Evolutionary conservation across 2,888 invertebrate genomes (phyloP).

Genomic region (Tortrix viridana): DNA sequence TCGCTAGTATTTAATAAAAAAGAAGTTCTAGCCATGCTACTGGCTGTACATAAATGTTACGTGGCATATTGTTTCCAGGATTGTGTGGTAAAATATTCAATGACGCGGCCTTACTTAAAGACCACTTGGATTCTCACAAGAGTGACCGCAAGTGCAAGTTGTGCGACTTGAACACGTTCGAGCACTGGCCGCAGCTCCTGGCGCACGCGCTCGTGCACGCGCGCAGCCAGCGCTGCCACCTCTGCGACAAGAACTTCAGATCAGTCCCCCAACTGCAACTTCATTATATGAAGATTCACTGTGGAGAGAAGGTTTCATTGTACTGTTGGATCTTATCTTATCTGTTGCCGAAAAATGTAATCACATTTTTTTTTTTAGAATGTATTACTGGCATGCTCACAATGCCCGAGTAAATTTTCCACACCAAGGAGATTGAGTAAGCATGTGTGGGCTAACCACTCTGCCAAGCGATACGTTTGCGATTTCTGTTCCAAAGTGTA

Average conservation of each 20-base stretch:
- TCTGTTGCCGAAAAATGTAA: too few relatives aligned
- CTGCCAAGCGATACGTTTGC: constrained; percentile 51
- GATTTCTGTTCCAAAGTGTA: constrained; percentile 64
- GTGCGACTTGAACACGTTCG: constrained; percentile 49
- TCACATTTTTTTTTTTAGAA: constrained; percentile 52
- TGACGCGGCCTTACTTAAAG: constrained; percentile 40
- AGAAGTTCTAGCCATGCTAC: too few relatives aligned
- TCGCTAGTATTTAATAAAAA: too few relatives aligned
- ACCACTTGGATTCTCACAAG: constrained; percentile 60
- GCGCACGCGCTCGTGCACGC: constrained; percentile 61
- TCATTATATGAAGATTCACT: constrained; percentile 59
- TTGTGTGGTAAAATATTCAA: constrained; percentile 17
- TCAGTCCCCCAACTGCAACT: constrained; percentile 51
- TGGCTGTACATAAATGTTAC: too few relatives aligned
- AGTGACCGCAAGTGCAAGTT: constrained; percentile 48
- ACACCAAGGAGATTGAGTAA: constrained; percentile 49
- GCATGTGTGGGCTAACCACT: constrained; percentile 51
- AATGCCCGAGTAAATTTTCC: constrained; percentile 49
- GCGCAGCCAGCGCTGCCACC: constrained; percentile 52
- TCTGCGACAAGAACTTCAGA: constrained; percentile 51
- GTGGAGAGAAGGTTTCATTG: constrained; percentile 48
- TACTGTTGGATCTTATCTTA: not conserved
- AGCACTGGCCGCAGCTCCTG: constrained; percentile 54
- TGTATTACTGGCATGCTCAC: constrained; percentile 49
- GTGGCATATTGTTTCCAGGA: constrained; percentile 15